These are phyloP conservation scores for Luperina nickerlii DNA, from an alignment of 2,888 invertebrate genomes.

Conservation along the genomic window DNA sequence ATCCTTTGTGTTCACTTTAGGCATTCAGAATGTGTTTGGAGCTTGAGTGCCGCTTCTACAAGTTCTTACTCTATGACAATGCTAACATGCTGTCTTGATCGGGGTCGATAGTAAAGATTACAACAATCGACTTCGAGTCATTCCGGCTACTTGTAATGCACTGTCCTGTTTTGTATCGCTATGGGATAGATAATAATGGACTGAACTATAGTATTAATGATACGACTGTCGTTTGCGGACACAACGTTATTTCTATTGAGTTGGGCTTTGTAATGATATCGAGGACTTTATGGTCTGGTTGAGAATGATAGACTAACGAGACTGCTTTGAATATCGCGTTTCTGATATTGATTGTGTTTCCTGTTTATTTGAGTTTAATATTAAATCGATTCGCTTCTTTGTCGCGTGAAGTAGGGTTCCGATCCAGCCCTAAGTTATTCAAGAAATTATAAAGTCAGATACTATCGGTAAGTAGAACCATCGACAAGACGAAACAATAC, in stretches of 20 bases:
- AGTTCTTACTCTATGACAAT: slow-evolving; percentile 40
- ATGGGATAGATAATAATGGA: slow-evolving; percentile 32
- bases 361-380: background rate
- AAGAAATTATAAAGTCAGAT: background rate
- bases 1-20: background rate
- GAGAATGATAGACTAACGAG: slow-evolving; percentile 13
- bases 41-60: background rate
- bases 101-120: slow-evolving; percentile 59
- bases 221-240: slow-evolving; percentile 13
- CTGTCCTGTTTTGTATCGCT: slow-evolving; percentile 46
- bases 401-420: background rate
- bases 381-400: background rate
- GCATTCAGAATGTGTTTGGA: background rate
- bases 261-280: slow-evolving; percentile 23
- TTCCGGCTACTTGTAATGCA: slow-evolving; percentile 47
- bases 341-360: slow-evolving; percentile 13
- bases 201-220: slow-evolving; percentile 29
- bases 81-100: slow-evolving; percentile 53
- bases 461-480: background rate
- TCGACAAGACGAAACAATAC: background rate
- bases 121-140: slow-evolving; percentile 37
- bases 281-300: slow-evolving; percentile 5
- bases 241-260: slow-evolving; percentile 2
- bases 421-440: background rate
- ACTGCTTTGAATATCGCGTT: slow-evolving; percentile 20